Evolutionary conservation across 2,113 vertebrate genomes (phyloP).

Genomic region (Chlamydotis undulata): DNA sequence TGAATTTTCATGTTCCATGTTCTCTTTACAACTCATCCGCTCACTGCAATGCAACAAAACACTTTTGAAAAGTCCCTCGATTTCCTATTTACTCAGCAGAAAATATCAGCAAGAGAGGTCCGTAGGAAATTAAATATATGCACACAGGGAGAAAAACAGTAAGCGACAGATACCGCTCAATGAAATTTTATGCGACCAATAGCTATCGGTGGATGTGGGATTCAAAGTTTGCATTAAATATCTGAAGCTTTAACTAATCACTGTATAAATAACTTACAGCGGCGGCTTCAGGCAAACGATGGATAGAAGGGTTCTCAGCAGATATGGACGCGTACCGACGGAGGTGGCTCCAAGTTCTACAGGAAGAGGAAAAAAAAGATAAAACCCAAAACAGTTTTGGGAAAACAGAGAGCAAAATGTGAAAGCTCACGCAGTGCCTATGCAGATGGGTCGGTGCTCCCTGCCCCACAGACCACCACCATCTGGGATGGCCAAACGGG

Average conservation of each 20-base stretch:
- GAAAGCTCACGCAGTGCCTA: not conserved
- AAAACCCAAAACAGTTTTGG: not conserved
- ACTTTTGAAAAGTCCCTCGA: not conserved
- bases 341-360: not conserved
- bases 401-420: not conserved
- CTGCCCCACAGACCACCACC: not conserved
- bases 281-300: not conserved
- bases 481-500: accelerated
- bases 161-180: slow-evolving; percentile 34
- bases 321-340: not conserved
- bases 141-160: slow-evolving; percentile 24
- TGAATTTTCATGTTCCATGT: not conserved
- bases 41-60: not conserved
- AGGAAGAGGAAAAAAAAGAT: not conserved
- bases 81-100: slow-evolving; percentile 49
- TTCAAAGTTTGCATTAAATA: slow-evolving; percentile 49
- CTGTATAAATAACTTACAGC: slow-evolving; percentile 34
- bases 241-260: slow-evolving; percentile 54
- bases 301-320: not conserved
- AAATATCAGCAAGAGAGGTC: not conserved
- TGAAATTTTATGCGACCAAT: slow-evolving; percentile 42
- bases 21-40: slow-evolving; percentile 34
- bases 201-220: slow-evolving; percentile 22
- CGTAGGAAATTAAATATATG: slow-evolving; percentile 48
- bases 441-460: not conserved